Evolutionary conservation across 2,797 vertebrate species (phyloP), one percentile per base, ranked within the genome.

Genomic region (Dendrocincla fuliginosa): DNA sequence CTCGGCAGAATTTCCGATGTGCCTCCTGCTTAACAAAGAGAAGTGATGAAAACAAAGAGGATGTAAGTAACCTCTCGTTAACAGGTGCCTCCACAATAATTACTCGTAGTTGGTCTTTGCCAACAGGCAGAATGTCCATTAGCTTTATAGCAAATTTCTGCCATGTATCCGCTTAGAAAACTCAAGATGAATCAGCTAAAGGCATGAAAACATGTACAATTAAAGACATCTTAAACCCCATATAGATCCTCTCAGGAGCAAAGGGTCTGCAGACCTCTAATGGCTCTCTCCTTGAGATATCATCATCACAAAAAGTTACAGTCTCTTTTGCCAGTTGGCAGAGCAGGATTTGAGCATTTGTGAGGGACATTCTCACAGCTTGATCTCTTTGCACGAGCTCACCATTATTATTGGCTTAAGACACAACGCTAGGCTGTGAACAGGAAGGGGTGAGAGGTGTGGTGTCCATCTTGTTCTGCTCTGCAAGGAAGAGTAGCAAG

Each of bases 1-100:
- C 90, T 87, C 94, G 87, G 78, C 88, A 94, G 59, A 97, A 94
- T 94, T 96, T 96, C 96, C 77, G 22, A 90, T 41, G 76, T 76
- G 68, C 80, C 82, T 91, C 91, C 79, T 96, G 83, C 64, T 90
- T 93, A 71, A 56, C 86, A 85, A 87, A 93, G 84, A 86, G 37
- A 91, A 89, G 59, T 56, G 59, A 87, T 91, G 84, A 92, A 93
- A 95, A 77, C 57, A 83, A 69, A 84, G 69, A 92, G 68, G 68
- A 52, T 79, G 67, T 68, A 91, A 71, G 67, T 64, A 88, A 93
- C 41, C 42, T 89, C 56, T 78, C 3, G 5, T 55, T 67, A 84
- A 84, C 82, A 89, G 92, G 68, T 92, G 57, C 35, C 76, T 90
- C 77, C 65, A 27, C 46, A 63, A 23, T 55, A 82, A 80, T 80